Evolutionary conservation across 2,113 vertebrate genomes (phyloP).

Genomic region (Prionailurus bengalensis): DNA sequence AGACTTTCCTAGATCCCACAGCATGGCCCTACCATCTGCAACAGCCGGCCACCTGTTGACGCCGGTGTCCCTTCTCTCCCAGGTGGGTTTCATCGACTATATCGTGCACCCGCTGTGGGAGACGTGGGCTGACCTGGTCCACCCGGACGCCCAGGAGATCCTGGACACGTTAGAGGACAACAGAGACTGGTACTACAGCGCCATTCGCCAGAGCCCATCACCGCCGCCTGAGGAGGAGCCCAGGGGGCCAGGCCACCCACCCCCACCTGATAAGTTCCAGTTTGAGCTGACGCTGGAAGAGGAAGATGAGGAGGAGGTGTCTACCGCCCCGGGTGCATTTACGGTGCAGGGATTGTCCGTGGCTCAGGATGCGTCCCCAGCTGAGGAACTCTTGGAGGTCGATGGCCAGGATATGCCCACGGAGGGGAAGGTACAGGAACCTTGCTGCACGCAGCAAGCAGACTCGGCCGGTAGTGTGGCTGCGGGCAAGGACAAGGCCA

Average conservation of each 20-base stretch:
- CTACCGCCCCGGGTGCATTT: constrained; percentile 42
- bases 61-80: not conserved
- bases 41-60: accelerated
- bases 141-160: constrained; percentile 96
- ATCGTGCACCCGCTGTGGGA: constrained; percentile 97
- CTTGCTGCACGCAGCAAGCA: not conserved
- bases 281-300: constrained; percentile 96
- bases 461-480: not conserved
- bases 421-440: constrained; percentile 68
- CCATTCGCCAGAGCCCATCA: constrained; percentile 94
- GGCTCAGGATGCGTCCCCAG: constrained; percentile 89
- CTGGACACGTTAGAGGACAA: constrained; percentile 96
- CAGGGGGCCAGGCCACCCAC: not conserved
- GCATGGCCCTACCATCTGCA: accelerated
- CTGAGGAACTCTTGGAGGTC: constrained; percentile 89
- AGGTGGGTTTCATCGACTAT: constrained; percentile 98
- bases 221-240: constrained; percentile 87
- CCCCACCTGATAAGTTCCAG: constrained; percentile 93
- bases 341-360: not conserved
- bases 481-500: constrained; percentile 69
- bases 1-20: not conserved
- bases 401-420: constrained; percentile 68
- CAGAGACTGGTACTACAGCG: constrained; percentile 96
- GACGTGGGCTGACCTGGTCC: constrained; percentile 96
- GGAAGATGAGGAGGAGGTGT: constrained; percentile 88